phyloP scores from a whole-genome alignment of 2,888 invertebrate genomes.

The Leptinotarsa haldemani region DNA sequence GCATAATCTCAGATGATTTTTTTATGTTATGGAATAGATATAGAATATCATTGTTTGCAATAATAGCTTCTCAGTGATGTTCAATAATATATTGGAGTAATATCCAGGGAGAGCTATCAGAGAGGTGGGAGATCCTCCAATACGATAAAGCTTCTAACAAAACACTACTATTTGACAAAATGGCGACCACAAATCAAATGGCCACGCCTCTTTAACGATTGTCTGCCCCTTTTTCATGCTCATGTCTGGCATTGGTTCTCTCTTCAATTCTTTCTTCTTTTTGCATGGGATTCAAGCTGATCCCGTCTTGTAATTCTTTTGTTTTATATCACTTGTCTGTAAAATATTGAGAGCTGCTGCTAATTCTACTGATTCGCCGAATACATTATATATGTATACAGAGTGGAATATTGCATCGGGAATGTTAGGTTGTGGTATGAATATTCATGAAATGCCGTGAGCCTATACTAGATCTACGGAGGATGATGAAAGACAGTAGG shows the following conservation, averaged over 20 bases:
- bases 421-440: constrained; percentile 24
- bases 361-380: constrained; percentile 50
- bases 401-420: constrained; percentile 28
- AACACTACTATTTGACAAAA: constrained; percentile 69
- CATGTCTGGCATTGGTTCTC: constrained; percentile 65
- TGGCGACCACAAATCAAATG: constrained; percentile 68
- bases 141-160: constrained; percentile 67
- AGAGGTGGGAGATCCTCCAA: constrained; percentile 67
- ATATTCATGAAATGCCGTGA: constrained; percentile 33
- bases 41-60: neutral
- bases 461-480: constrained; percentile 6
- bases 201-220: constrained; percentile 66
- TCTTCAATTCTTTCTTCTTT: constrained; percentile 62
- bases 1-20: no score
- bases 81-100: constrained; percentile 1
- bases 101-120: constrained; percentile 23
- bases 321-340: constrained; percentile 56
- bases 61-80: neutral
- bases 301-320: constrained; percentile 62
- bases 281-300: constrained; percentile 58
- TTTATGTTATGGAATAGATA: neutral
- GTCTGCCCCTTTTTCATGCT: constrained; percentile 66
- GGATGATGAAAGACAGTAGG: constrained; percentile 7
- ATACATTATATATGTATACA: constrained; percentile 32
- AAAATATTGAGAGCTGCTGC: constrained; percentile 55